phyloP scores from a whole-genome alignment of 92 coral and sea anemone species.

The Actinernus sp. region DNA sequence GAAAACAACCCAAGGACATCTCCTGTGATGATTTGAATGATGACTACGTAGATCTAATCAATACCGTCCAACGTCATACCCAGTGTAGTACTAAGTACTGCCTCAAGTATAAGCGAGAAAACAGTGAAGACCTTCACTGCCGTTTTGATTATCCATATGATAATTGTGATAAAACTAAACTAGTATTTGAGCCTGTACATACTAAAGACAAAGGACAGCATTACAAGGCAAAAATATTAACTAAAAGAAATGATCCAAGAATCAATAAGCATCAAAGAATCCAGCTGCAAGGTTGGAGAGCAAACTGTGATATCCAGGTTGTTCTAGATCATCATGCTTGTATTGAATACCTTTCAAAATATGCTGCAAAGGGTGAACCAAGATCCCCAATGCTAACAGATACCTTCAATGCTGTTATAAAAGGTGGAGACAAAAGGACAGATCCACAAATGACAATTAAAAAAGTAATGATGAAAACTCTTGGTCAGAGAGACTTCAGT shows the following conservation, averaged over 20 bases:
- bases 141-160: conserved; percentile 72
- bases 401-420: conserved; percentile 42
- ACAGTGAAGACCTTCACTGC: conserved; percentile 51
- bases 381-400: conserved; percentile 35
- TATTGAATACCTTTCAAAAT: conserved; percentile 58
- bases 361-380: too few relatives aligned
- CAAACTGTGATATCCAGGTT: conserved; percentile 51
- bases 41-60: conserved; percentile 62
- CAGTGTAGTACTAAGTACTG: conserved; percentile 69
- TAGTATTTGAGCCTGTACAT: conserved; percentile 65
- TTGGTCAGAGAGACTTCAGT: conserved; percentile 28
- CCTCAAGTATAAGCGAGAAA: conserved; percentile 45
- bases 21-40: conserved; percentile 19
- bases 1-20: conserved; percentile 46
- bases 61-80: conserved; percentile 75
- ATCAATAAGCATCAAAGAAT: conserved; percentile 56
- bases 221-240: conserved; percentile 54
- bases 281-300: too few relatives aligned
- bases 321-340: conserved; percentile 57
- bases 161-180: conserved; percentile 40
- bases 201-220: conserved; percentile 32
- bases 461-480: conserved; percentile 43
- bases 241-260: conserved; percentile 61
- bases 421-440: conserved; percentile 5
- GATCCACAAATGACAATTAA: conserved; percentile 40